A percentile compares a stretch with the other conserved stretches of the same genome.
Evolutionary conservation across 1,140 invertebrate species (phyloP).

Genomic region (Latrodectus geometricus): DNA sequence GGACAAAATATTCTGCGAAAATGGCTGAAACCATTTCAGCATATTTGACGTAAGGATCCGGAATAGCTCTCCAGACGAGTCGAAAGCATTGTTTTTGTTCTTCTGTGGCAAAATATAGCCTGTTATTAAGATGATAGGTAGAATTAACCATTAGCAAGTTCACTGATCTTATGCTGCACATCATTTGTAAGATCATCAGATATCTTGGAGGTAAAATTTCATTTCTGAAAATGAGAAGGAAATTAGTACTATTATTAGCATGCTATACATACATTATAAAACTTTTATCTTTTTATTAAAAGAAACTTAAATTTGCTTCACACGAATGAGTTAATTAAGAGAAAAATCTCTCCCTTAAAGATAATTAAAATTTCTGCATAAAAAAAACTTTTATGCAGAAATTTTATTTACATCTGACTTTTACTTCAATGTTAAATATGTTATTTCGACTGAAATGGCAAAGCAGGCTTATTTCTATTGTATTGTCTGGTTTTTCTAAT

Average conservation of each 20-base stretch:
- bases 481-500: too few species aligned
- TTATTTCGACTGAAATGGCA: too few species aligned
- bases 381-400: too few species aligned
- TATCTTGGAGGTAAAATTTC: slow-evolving; percentile 6
- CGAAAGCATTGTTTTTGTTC: slow-evolving; percentile 29
- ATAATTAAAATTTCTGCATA: not conserved
- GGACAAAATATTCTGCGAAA: not conserved
- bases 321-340: not conserved
- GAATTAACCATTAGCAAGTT: not conserved
- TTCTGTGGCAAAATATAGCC: not conserved
- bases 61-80: slow-evolving; percentile 12
- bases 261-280: not conserved
- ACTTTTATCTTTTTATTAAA: not conserved
- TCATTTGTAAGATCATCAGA: slow-evolving; percentile 21
- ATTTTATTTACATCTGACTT: too few species aligned
- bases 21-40: slow-evolving; percentile 9
- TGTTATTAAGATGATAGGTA: not conserved
- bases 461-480: too few species aligned
- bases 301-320: not conserved
- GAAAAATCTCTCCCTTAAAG: not conserved
- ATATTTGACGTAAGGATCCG: slow-evolving; percentile 6
- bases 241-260: not conserved
- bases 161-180: slow-evolving; percentile 3
- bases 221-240: slow-evolving; percentile 4
- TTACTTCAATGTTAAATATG: too few species aligned